Base-by-base conservation (phyloP, 2,888 invertebrate genomes). In the Dryocosmus kuriphilus region DNA sequence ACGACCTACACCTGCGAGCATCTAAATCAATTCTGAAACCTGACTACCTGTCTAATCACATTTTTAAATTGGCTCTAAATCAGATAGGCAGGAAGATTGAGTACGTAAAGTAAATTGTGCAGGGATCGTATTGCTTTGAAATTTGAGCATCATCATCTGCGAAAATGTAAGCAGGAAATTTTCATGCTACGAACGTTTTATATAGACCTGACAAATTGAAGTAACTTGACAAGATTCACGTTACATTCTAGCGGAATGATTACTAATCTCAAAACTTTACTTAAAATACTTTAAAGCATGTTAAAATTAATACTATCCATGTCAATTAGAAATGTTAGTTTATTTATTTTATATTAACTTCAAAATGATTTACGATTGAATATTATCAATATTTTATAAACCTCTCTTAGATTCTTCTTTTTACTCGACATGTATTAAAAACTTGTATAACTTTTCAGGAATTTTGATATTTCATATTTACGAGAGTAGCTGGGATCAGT, bases 21-120 rank as follows among this genome's bases (percentile, higher is more conserved):
- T 46, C 8, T 30, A 71, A 51, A 71, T 71, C 30, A 32, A 71
- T 71, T 71, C 19, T 71, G 67, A 46, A 71, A 71, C 67, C 24
- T 5, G 51, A 71, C 9, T 30, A 71, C 46, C 19, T 46, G 3
- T 30, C 30, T 71, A 24, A 67, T 46, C n/a, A 51, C 14, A n/a
- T n/a, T 30, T 55, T 71, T 71, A 71, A 71, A 71, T 71, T 71
- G 71, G 51, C 51, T 71, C 7, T 30, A 71, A 51, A 71, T 71
- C 46, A 71, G 30, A 32, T 51, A 32, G 22, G n/a, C 30, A 22
- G 30, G n/a, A 51, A n/a, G 51, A 71, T 71, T 71, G 30, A 51
- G 19, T 51, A 51, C 46, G 19, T 19, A 27, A 27, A 46, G 46
- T 71, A 41, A 30, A 51, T 46, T 51, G 46, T 71, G 19, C n/a